Evolutionary conservation across 2,113 vertebrate genomes (phyloP).

Genomic region (Sula dactylatra): DNA sequence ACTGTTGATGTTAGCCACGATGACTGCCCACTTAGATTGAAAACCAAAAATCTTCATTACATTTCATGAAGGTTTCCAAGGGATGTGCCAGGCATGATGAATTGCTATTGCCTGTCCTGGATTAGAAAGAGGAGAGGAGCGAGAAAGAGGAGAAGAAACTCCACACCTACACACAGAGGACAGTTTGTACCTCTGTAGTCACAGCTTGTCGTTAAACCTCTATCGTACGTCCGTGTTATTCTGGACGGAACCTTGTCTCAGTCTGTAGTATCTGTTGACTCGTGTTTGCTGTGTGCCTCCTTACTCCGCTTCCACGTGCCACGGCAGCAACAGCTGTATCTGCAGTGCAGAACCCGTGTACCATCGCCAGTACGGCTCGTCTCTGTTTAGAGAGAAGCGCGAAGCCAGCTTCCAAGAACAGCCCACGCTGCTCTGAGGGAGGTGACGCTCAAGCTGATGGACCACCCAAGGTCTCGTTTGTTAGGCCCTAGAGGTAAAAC

Average conservation of each 20-base stretch:
- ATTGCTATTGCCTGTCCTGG: neutral
- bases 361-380: neutral
- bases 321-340: neutral
- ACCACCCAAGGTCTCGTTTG: neutral
- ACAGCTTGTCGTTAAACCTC: neutral
- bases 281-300: neutral
- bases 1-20: neutral
- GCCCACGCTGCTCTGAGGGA: neutral
- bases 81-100: neutral
- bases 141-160: neutral
- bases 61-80: neutral
- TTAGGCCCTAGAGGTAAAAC: neutral
- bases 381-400: neutral
- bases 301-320: neutral
- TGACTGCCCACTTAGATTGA: neutral
- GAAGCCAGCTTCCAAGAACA: neutral
- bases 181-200: neutral
- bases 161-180: too few species aligned
- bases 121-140: neutral
- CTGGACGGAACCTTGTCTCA: neutral
- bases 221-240: rapidly evolving
- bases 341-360: neutral
- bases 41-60: neutral
- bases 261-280: neutral
- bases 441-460: neutral